These are phyloP conservation scores for Morpho achilles DNA, from an alignment of 2,888 invertebrate species.

Conservation along the genomic window DNA sequence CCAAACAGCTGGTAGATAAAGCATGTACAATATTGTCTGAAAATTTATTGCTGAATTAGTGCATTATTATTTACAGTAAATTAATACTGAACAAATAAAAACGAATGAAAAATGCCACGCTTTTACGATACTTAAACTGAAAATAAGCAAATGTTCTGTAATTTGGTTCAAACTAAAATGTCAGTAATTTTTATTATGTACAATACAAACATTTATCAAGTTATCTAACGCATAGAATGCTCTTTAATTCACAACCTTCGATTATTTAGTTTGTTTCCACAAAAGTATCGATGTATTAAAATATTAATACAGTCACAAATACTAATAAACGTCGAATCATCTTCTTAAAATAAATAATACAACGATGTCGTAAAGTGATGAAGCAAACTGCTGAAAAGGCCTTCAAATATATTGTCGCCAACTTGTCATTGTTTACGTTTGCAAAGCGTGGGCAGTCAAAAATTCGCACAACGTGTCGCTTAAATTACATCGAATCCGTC, in stretches of 20 bases:
- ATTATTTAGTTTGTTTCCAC: too few relatives aligned
- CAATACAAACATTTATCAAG: too few relatives aligned
- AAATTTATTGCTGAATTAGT: not conserved
- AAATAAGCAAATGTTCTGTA: too few relatives aligned
- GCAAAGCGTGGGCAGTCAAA: slow-evolving; percentile 15
- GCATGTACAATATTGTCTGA: not conserved
- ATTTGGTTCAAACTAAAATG: too few relatives aligned
- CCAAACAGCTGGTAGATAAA: slow-evolving; percentile 32
- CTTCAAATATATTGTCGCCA: slow-evolving; percentile 17
- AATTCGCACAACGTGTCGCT: slow-evolving; percentile 4
- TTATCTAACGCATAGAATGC: too few relatives aligned
- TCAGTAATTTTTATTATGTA: too few relatives aligned
- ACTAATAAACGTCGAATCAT: not conserved
- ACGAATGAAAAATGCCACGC: too few relatives aligned
- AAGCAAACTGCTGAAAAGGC: slow-evolving; percentile 5
- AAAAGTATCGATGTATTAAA: too few relatives aligned
- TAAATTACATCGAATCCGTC: not conserved
- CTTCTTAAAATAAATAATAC: not conserved
- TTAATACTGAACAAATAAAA: too few relatives aligned
- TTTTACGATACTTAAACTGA: too few relatives aligned
- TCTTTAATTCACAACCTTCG: too few relatives aligned
- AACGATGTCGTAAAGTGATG: slow-evolving; percentile 6
- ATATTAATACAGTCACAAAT: too few relatives aligned
- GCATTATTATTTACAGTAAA: not conserved
- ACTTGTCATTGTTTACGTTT: slow-evolving; percentile 15